Evolutionary conservation across 2,888 invertebrate species (phyloP), one percentile per base, ranked within the genome.

Genomic region (Melikaiella ostensackeni): DNA sequence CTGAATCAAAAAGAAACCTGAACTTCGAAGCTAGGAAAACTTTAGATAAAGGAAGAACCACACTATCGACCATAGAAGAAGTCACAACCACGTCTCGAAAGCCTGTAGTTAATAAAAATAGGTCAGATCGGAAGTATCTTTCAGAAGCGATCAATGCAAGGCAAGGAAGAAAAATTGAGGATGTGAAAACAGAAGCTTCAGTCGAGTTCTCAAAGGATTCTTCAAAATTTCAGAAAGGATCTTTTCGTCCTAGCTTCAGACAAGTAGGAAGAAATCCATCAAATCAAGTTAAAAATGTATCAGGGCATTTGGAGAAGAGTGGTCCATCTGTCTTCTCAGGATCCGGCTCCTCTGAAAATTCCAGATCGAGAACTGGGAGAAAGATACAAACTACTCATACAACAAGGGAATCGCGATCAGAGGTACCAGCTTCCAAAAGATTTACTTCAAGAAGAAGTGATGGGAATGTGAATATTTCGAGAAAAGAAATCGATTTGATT

Each of bases 351-450:
- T 79, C 83, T 11, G 79, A 75, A 16, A 33, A n/a, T 35, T 33
- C 66, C 1, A 85, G 86, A 55, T 88, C 86, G 1, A 85, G 89
- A 78, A 88, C 87, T 0, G 90, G 89, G 11, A 82, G 90, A 59
- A 90, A 89, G 77, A 87, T 87, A 42, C 89, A 89, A 16, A 82
- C 81, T 0, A 85, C 85, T 3, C 76, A 82, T 19, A 79, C 83
- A 1, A 73, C 83, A 13, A 83, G 77, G 3, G 85, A 88, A 35
- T 76, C 83, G 4, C 84, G 80, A 77, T 83, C 77, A 13, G 84
- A 83, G 30, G 38, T 85, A 35, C 79, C 84, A 1, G 78, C 76
- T 75, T 81, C 84, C 4, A 78, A 79, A 16, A 79, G 79, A 78
- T 84, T 77, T 6, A 66, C 80, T 5, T 75, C 81, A 0, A 77